Evolutionary conservation across 2,888 invertebrate species (phyloP).

Genomic region (Suillia variegata): DNA sequence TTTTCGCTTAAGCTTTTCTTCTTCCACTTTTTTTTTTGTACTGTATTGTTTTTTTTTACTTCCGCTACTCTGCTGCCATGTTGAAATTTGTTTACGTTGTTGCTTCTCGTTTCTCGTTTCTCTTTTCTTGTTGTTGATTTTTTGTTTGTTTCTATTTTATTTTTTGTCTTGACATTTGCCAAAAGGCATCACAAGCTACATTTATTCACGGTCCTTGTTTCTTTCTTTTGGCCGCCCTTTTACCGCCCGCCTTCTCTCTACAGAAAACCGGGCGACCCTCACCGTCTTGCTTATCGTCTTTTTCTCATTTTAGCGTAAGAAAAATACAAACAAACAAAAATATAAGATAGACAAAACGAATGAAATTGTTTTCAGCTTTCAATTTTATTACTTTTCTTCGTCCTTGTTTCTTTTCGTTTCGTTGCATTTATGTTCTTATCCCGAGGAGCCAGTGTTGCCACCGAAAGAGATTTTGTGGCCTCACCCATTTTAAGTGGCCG

Average conservation of each 20-base stretch:
- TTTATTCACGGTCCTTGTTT: neutral
- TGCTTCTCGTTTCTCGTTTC: neutral
- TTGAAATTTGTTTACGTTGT: neutral
- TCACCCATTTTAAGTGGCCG: slow-evolving; percentile 10
- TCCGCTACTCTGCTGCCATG: neutral
- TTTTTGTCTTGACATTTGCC: slow-evolving; percentile 9
- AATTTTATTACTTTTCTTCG: slow-evolving; percentile 15
- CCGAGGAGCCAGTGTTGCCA: neutral
- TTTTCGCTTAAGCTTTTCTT: no score
- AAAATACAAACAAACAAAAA: neutral
- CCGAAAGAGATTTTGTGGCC: neutral
- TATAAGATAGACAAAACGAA: slow-evolving; percentile 25
- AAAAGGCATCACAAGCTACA: slow-evolving; percentile 1
- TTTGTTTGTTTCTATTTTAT: neutral
- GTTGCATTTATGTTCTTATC: neutral
- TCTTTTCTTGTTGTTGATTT: slow-evolving; percentile 1
- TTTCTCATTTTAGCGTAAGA: neutral
- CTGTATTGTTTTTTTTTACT: neutral
- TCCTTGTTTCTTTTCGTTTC: slow-evolving; percentile 3
- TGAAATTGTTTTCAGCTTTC: slow-evolving; percentile 12
- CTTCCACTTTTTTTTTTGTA: neutral
- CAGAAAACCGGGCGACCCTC: no score
- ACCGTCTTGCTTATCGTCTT: neutral
- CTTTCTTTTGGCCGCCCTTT: neutral
- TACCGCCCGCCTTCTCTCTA: neutral